Conservation (phyloP, 2,797 vertebrate species). For the Ammospiza maritima region DNA sequence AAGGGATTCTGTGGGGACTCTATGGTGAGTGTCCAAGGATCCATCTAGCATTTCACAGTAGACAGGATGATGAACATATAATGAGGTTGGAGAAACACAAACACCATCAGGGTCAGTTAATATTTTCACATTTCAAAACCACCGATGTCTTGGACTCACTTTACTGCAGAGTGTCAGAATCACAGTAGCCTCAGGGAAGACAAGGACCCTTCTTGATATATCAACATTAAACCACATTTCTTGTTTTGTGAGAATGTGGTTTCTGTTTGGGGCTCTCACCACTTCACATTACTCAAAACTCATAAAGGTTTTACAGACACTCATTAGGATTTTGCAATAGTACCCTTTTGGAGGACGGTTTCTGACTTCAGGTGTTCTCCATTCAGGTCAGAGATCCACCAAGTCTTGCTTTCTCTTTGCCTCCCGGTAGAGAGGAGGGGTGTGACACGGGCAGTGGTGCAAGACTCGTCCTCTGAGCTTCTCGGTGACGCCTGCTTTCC, state of each 20-base stretch:
- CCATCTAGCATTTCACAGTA: background rate
- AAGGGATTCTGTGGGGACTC: too few species aligned
- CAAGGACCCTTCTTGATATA: accelerated
- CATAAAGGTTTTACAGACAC: background rate
- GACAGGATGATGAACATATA: too few species aligned
- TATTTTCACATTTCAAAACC: background rate
- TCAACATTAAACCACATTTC: background rate
- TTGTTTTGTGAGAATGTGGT: background rate
- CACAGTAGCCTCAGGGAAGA: background rate
- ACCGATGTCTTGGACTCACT: background rate
- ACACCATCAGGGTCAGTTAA: background rate
- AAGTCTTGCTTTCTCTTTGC: background rate
- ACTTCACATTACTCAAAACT: background rate
- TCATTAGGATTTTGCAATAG: background rate
- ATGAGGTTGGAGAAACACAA: background rate
- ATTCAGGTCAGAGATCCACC: background rate
- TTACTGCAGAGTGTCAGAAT: background rate
- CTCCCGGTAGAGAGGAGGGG: background rate
- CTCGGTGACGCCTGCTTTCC: accelerated
- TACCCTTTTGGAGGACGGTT: too few species aligned
- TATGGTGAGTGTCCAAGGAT: background rate
- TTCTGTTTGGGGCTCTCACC: background rate
- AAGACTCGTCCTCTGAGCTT: background rate
- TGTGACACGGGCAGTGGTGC: background rate
- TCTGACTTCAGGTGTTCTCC: background rate